Evolutionary conservation across 2,888 invertebrate species (phyloP).

Genomic region (Ypsolopha scabrella): DNA sequence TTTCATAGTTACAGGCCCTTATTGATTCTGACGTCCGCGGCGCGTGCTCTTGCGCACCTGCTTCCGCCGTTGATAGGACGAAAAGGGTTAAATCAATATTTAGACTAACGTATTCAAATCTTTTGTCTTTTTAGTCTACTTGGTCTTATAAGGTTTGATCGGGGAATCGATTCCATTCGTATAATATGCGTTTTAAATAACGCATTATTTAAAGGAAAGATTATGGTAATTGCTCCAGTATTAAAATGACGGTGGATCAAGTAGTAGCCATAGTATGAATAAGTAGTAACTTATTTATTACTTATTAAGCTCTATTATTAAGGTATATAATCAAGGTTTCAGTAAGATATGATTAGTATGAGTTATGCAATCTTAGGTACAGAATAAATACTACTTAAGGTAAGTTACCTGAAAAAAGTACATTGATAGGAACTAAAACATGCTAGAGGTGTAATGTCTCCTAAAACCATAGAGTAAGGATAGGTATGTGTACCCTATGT

Average conservation of each 20-base stretch:
- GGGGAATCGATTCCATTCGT: conserved; percentile 13
- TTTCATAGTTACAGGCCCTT: conserved; percentile 65
- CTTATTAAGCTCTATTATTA: no score
- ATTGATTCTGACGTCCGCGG: conserved; percentile 46
- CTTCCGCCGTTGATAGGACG: conserved; percentile 56
- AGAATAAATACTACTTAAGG: no score
- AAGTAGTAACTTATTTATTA: no score
- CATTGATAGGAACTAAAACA: no score
- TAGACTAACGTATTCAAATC: conserved; percentile 57
- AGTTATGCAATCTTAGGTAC: no score
- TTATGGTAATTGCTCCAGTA: not conserved
- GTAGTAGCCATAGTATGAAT: no score
- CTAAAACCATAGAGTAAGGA: no score
- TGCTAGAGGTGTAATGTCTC: no score
- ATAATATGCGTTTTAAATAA: conserved; percentile 2
- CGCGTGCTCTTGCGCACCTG: conserved; percentile 60
- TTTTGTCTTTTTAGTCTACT: conserved; percentile 43
- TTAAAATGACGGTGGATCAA: not conserved
- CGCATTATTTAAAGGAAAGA: not conserved
- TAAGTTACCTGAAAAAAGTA: no score
- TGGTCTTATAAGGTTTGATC: conserved; percentile 8
- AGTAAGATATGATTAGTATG: no score
- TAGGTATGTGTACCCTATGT: no score
- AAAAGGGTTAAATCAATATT: conserved; percentile 64
- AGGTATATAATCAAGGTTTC: no score